Conservation (phyloP, 2,797 vertebrate species). For the Phrynocephalus vlangalii region DNA sequence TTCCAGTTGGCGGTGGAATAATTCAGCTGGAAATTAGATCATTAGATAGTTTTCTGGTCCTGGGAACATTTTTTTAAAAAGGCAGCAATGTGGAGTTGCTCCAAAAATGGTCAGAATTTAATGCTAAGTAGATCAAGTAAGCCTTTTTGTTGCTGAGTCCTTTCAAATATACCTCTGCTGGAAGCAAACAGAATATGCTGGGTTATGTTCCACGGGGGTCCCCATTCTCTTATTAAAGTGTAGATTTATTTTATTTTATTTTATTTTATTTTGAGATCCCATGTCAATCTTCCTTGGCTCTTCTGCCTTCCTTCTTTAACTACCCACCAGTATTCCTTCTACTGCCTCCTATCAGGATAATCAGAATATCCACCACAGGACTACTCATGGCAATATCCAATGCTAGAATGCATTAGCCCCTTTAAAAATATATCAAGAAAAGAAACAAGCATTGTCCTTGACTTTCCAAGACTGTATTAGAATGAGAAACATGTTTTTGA, state of each 20-base stretch:
- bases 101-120: slow-evolving; percentile 40
- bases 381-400: slow-evolving; percentile 24
- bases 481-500: neutral
- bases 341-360: slow-evolving; percentile 51
- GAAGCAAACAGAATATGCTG: slow-evolving; percentile 36
- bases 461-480: neutral
- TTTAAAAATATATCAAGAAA: slow-evolving; percentile 26
- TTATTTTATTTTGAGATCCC: neutral
- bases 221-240: slow-evolving; percentile 26
- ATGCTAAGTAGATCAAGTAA: slow-evolving; percentile 43
- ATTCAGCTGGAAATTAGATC: slow-evolving; percentile 62
- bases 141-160: slow-evolving; percentile 35
- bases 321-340: slow-evolving; percentile 50
- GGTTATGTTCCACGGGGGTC: slow-evolving; percentile 30
- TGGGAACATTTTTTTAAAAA: slow-evolving; percentile 35
- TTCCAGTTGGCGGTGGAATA: slow-evolving; percentile 63
- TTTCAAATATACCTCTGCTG: slow-evolving; percentile 43
- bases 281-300: slow-evolving; percentile 48
- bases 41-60: slow-evolving; percentile 53
- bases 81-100: slow-evolving; percentile 36
- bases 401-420: slow-evolving; percentile 52
- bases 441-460: neutral
- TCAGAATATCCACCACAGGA: slow-evolving; percentile 41
- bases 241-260: neutral
- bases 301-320: slow-evolving; percentile 51